Base-by-base conservation (phyloP, 2,113 vertebrate genomes). In the Poeciliopsis turrubarensis region DNA sequence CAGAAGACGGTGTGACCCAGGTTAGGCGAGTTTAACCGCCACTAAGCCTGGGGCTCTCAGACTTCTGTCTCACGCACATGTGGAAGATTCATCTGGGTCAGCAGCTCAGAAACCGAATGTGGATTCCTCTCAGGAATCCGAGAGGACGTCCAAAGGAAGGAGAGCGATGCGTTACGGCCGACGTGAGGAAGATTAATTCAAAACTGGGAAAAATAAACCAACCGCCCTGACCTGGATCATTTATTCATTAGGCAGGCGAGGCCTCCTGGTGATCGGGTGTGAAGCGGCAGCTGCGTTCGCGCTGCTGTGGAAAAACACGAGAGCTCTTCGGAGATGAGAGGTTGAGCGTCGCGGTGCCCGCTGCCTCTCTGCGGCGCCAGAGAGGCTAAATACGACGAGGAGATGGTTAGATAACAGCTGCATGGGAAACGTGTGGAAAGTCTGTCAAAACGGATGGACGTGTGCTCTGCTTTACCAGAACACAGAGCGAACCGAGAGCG, bases 261-360 rank as follows among this genome's bases (percentile, higher is more conserved):
- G 47, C 7, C n/a, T 65, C 65, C 44, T 6, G 31, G 11, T 9
- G 9, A 51, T 70, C 65, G n/a, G n/a, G 5, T 41, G 29, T 65
- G 31, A 41, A 69, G 60, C 47, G 57, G 60, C 57, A 67, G 44
- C 32, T 60, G 54, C 61, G 47, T 72, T 25, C 60, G 25, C 26
- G 39, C 26, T 68, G 73, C n/a, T 67, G 60, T 72, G 79, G 47
- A 65, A 65, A 60, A 57, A 29, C 29, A 72, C 29, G 54, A 73
- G 5, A 62, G 75, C 51, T 27, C 68, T 63, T 66, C 27, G 34
- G 68, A 70, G 78, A 80, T 2, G 19, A 74, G 68, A 62, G 32
- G 29, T 29, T 12, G 60, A 51, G 61, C 61, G 13, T 29, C 30
- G 26, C 22, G 37, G 26, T 32, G 31, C 13, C 26, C 25, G 30